These are phyloP conservation scores for Chironex yamaguchii DNA, from an alignment of 30 jellyfish, hydroid and myxozoan genomes.

Conservation along the genomic window DNA sequence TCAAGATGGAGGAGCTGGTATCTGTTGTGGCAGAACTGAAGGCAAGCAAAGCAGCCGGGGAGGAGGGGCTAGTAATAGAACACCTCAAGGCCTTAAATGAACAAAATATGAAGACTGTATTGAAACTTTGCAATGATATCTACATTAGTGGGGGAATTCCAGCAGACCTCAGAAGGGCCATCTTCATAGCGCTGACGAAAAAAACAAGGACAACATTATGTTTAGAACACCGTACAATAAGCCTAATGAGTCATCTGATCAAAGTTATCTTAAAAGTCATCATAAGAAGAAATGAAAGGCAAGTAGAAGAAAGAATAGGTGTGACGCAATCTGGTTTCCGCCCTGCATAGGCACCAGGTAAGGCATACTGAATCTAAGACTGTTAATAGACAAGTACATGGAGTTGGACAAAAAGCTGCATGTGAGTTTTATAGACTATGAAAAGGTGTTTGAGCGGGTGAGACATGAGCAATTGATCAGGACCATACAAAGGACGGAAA, in stretches of 20 bases:
- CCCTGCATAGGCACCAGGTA: slow-evolving; percentile 3
- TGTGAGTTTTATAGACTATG: background rate
- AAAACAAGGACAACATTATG: background rate
- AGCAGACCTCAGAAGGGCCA: slow-evolving; percentile 2
- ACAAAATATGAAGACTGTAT: background rate
- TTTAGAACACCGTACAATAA: slow-evolving; percentile 11
- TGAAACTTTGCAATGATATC: background rate
- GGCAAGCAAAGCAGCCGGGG: background rate
- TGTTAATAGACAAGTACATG: background rate
- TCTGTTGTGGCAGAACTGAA: background rate
- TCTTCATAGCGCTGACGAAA: background rate
- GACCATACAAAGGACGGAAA: background rate
- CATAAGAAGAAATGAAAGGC: background rate
- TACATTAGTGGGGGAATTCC: background rate
- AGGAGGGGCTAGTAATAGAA: background rate
- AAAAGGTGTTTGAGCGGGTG: background rate
- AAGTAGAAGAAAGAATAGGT: background rate
- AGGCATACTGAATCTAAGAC: slow-evolving; percentile 10
- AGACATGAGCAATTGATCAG: background rate
- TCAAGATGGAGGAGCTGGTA: background rate
- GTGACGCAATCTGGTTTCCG: slow-evolving; percentile 5
- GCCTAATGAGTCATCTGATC: slow-evolving; percentile 8
- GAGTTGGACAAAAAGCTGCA: background rate
- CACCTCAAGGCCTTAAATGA: slow-evolving; percentile 5
- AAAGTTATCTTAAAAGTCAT: background rate